phyloP scores from a whole-genome alignment of 2,797 vertebrate genomes.

The Peromyscus aztecus region DNA sequence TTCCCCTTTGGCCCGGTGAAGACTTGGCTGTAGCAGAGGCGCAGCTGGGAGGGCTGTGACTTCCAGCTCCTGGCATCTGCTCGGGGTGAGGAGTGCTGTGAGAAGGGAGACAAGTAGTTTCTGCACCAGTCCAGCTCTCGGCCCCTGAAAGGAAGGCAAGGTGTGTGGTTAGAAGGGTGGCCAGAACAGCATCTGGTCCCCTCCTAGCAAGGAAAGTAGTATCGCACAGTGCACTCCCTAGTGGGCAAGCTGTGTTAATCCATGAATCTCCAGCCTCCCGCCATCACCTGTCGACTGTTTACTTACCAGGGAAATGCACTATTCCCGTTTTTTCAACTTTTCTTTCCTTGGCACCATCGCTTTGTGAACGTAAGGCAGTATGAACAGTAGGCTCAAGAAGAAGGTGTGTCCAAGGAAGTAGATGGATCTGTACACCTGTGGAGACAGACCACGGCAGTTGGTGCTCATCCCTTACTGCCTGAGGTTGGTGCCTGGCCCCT shows the following conservation, averaged over 20 bases:
- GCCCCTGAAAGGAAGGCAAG: slow-evolving; percentile 72
- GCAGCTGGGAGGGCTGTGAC: slow-evolving; percentile 5
- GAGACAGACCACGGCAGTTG: slow-evolving; percentile 27
- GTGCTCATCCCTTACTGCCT: not conserved
- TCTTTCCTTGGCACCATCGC: slow-evolving; percentile 93
- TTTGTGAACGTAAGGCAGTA: slow-evolving; percentile 93
- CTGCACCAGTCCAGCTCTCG: slow-evolving; percentile 77
- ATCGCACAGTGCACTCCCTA: not conserved
- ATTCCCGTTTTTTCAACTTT: slow-evolving; percentile 88
- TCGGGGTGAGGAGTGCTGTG: slow-evolving; percentile 69
- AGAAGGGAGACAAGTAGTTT: slow-evolving; percentile 61
- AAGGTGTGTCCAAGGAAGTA: slow-evolving; percentile 95
- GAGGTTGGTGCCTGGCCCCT: not conserved
- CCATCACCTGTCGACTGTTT: not conserved
- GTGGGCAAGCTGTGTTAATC: not conserved
- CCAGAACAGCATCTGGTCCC: not conserved
- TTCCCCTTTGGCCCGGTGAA: slow-evolving; percentile 80
- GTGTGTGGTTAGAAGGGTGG: not conserved
- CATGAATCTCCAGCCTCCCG: rapidly evolving
- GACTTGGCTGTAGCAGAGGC: slow-evolving; percentile 67
- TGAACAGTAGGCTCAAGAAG: slow-evolving; percentile 91
- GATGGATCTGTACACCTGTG: slow-evolving; percentile 95
- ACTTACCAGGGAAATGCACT: slow-evolving; percentile 77
- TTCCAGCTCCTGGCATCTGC: slow-evolving; percentile 49
- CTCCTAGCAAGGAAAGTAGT: not conserved